These are phyloP conservation scores for Buathra laborator DNA, from an alignment of 2,888 invertebrate genomes.

Conservation along the genomic window DNA sequence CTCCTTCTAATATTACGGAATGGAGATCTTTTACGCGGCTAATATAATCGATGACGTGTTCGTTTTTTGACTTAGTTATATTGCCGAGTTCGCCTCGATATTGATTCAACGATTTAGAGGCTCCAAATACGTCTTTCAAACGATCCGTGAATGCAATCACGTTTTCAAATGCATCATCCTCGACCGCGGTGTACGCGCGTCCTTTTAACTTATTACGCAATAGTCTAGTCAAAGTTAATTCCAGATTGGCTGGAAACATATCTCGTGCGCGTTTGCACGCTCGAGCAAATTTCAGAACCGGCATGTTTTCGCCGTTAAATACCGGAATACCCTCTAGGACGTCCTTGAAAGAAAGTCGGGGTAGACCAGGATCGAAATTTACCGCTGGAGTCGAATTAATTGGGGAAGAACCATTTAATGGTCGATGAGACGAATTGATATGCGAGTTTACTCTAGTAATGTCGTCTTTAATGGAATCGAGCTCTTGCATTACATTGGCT, in stretches of 20 bases:
- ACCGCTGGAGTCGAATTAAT: neutral
- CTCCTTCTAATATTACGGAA: neutral
- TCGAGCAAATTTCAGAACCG: slow-evolving; percentile 35
- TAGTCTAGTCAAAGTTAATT: slow-evolving; percentile 4
- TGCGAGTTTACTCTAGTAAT: neutral
- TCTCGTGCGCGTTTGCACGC: slow-evolving; percentile 32
- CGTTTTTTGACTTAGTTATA: neutral
- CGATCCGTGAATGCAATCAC: neutral
- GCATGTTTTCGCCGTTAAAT: slow-evolving; percentile 43
- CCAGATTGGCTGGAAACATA: neutral
- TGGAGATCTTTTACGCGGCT: slow-evolving; percentile 44
- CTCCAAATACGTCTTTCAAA: neutral
- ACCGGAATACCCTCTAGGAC: neutral
- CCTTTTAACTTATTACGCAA: slow-evolving; percentile 37
- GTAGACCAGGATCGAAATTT: neutral
- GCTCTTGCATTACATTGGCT: neutral
- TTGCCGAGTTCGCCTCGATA: slow-evolving; percentile 5
- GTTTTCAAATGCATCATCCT: neutral
- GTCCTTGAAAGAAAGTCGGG: slow-evolving; percentile 19
- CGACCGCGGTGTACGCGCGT: neutral
- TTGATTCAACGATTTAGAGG: neutral
- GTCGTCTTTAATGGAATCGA: neutral
- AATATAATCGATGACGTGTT: slow-evolving; percentile 39
- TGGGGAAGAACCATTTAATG: neutral
- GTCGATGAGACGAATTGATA: neutral